phyloP scores from a whole-genome alignment of 2,888 invertebrate species.

The Caenorhabditis angaria region DNA sequence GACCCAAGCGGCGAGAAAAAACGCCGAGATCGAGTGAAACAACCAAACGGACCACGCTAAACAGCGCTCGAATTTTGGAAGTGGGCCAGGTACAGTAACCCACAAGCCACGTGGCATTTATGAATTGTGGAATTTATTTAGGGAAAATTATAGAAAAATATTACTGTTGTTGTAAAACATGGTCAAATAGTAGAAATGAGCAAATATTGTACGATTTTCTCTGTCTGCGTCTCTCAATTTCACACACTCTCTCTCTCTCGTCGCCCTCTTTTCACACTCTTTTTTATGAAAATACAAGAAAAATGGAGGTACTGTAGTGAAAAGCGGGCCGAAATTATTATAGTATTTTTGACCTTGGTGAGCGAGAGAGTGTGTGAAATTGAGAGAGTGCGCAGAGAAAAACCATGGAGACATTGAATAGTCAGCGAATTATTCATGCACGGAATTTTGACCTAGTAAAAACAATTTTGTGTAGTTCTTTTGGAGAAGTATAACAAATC shows the following conservation, averaged over 20 bases:
- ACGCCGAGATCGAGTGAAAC: slow-evolving; percentile 56
- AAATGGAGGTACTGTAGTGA: neutral
- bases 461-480: too few relatives aligned
- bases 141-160: too few relatives aligned
- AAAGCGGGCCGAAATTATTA: too few relatives aligned
- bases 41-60: slow-evolving; percentile 60
- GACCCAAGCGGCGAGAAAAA: slow-evolving; percentile 52
- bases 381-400: too few relatives aligned
- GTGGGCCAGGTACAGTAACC: slow-evolving; percentile 1
- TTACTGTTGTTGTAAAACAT: neutral
- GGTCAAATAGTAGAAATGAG: neutral
- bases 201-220: neutral
- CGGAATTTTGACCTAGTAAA: too few relatives aligned
- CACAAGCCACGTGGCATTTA: too few relatives aligned
- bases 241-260: neutral
- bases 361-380: too few relatives aligned
- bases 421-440: too few relatives aligned
- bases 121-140: neutral
- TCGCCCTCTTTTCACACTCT: neutral
- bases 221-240: neutral
- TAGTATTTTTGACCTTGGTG: too few relatives aligned
- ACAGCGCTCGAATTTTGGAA: slow-evolving; percentile 38
- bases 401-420: too few relatives aligned
- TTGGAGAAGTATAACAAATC: too few relatives aligned
- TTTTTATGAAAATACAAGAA: too few relatives aligned